Conservation (phyloP, 1,140 invertebrate species). For the Cyclargus thomasi region DNA sequence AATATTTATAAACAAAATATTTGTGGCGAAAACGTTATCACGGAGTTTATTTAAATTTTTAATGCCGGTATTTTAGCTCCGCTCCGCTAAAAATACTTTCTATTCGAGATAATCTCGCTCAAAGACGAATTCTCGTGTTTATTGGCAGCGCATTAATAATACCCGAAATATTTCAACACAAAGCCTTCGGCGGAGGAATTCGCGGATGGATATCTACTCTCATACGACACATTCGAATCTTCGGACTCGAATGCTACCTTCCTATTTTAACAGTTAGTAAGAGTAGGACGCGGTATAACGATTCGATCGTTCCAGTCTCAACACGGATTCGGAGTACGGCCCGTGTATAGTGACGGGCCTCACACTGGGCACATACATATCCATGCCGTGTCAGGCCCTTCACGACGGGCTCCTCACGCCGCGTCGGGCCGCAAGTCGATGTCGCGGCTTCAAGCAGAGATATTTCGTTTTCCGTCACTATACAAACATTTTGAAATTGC, state of each 20-base stretch:
- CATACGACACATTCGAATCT: too few relatives aligned
- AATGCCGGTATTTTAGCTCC: background rate
- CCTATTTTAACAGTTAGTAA: too few relatives aligned
- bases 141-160: background rate
- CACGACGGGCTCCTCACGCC: too few relatives aligned
- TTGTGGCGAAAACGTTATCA: background rate
- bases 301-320: too few relatives aligned
- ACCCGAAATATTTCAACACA: background rate
- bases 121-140: background rate
- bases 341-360: too few relatives aligned
- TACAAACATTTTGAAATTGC: constrained; percentile 2
- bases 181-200: background rate
- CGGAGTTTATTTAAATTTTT: background rate
- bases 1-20: background rate
- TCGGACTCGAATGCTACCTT: too few relatives aligned
- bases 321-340: background rate
- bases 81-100: background rate
- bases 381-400: too few relatives aligned
- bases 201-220: too few relatives aligned
- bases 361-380: too few relatives aligned
- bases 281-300: too few relatives aligned
- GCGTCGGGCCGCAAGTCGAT: too few relatives aligned
- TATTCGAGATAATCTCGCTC: background rate
- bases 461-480: constrained; percentile 1
- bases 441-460: background rate